phyloP scores from a whole-genome alignment of 2,888 invertebrate genomes.

The Drosophila lutescens region DNA sequence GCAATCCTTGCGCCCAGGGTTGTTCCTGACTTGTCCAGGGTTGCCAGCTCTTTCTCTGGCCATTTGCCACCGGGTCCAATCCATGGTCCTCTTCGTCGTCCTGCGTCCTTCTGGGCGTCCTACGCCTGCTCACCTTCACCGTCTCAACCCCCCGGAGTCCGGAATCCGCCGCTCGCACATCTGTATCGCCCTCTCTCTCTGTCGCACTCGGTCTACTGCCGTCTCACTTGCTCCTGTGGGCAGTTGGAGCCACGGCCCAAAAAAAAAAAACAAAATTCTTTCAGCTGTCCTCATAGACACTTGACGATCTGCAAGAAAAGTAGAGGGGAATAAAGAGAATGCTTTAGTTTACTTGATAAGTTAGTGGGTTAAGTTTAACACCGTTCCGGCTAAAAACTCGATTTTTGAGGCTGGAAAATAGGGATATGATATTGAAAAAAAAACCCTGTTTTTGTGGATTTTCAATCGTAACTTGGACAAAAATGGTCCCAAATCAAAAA shows the following conservation, averaged over 20 bases:
- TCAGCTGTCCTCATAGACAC: conserved; percentile 44
- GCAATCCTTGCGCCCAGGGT: conserved; percentile 63
- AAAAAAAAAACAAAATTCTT: conserved; percentile 42
- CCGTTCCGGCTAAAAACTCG: no score
- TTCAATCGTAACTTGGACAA: no score
- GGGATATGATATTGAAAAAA: no score
- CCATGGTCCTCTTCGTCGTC: conserved; percentile 74
- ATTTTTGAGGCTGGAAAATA: no score
- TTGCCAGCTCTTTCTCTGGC: conserved; percentile 82
- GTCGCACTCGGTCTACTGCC: conserved; percentile 3
- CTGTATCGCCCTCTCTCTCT: conserved; percentile 11
- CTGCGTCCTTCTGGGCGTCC: conserved; percentile 28
- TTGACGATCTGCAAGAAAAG: conserved; percentile 31
- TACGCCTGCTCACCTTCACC: neutral
- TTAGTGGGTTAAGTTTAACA: no score
- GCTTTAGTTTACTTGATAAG: neutral
- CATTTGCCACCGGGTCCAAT: conserved; percentile 84
- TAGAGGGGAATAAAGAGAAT: neutral
- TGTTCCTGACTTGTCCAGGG: conserved; percentile 51
- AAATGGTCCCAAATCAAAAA: no score
- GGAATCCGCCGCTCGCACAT: conserved; percentile 36
- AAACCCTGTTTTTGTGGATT: no score
- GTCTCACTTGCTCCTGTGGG: conserved; percentile 29
- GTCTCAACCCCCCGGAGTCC: conserved; percentile 13
- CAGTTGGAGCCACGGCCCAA: conserved; percentile 19